phyloP scores from a whole-genome alignment of 2,113 vertebrate genomes.

The Varanus salvator region DNA sequence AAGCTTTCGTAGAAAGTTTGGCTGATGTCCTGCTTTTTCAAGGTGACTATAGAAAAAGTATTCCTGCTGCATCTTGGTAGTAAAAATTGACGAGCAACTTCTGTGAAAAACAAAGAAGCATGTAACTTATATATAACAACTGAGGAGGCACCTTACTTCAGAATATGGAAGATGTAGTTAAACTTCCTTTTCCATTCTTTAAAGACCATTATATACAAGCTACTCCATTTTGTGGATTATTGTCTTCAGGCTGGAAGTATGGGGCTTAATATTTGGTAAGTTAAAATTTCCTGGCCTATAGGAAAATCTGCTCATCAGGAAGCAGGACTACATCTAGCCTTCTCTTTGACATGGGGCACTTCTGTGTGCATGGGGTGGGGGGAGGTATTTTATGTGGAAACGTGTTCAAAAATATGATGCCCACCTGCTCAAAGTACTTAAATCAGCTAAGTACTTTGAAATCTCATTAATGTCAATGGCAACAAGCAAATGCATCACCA shows the following conservation, averaged over 20 bases:
- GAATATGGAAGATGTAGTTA: neutral
- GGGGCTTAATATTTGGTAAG: neutral
- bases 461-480: no score
- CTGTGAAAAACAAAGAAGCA: no score
- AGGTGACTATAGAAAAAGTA: no score
- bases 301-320: neutral
- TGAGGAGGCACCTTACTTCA: neutral
- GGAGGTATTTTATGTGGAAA: neutral
- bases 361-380: neutral
- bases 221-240: neutral
- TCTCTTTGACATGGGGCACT: neutral
- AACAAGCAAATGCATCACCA: no score
- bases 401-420: neutral
- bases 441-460: no score
- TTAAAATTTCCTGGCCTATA: neutral
- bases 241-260: neutral
- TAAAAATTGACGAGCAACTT: no score
- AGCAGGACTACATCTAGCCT: neutral
- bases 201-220: neutral
- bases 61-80: no score
- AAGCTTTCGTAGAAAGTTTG: no score
- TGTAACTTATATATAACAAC: no score
- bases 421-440: neutral
- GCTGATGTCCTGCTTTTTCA: no score
- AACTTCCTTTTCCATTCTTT: neutral